phyloP scores from a whole-genome alignment of 2,888 invertebrate genomes.

The Polylopha cassiicola region DNA sequence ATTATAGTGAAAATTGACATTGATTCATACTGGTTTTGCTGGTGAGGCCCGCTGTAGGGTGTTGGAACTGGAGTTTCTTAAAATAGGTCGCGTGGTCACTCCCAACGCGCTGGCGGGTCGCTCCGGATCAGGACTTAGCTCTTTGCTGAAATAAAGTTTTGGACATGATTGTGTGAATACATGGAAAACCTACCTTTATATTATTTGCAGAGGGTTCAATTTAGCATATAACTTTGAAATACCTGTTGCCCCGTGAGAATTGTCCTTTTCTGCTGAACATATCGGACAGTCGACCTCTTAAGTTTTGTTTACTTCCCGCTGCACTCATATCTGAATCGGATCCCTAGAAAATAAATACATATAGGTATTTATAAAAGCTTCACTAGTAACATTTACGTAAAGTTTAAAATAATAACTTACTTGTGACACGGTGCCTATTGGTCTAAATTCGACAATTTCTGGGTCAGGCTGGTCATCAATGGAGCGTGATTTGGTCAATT shows the following conservation, averaged over 20 bases:
- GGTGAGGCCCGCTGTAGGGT: slow-evolving; percentile 51
- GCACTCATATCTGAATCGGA: slow-evolving; percentile 85
- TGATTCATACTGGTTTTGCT: slow-evolving; percentile 42
- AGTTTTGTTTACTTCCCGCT: slow-evolving; percentile 84
- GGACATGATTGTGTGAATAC: neutral
- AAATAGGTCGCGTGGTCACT: slow-evolving; percentile 64
- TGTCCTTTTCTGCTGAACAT: slow-evolving; percentile 85
- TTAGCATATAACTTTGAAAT: slow-evolving; percentile 6
- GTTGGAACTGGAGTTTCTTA: slow-evolving; percentile 77
- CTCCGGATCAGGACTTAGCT: slow-evolving; percentile 66
- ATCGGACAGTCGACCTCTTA: slow-evolving; percentile 87
- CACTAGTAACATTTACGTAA: slow-evolving; percentile 10
- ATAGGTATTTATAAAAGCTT: neutral
- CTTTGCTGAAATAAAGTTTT: slow-evolving; percentile 51
- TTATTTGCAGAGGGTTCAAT: too few relatives aligned
- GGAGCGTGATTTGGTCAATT: slow-evolving; percentile 89
- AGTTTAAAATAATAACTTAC: slow-evolving; percentile 32
- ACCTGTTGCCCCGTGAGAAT: slow-evolving; percentile 83
- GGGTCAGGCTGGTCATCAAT: slow-evolving; percentile 81
- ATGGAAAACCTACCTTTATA: neutral
- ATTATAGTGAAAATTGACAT: neutral
- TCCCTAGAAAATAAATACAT: slow-evolving; percentile 58
- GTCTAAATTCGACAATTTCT: slow-evolving; percentile 65
- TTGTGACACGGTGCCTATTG: slow-evolving; percentile 76
- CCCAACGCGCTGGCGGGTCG: slow-evolving; percentile 53